phyloP scores from a whole-genome alignment of 2,888 invertebrate species.

The Acrocyrtus sp. region DNA sequence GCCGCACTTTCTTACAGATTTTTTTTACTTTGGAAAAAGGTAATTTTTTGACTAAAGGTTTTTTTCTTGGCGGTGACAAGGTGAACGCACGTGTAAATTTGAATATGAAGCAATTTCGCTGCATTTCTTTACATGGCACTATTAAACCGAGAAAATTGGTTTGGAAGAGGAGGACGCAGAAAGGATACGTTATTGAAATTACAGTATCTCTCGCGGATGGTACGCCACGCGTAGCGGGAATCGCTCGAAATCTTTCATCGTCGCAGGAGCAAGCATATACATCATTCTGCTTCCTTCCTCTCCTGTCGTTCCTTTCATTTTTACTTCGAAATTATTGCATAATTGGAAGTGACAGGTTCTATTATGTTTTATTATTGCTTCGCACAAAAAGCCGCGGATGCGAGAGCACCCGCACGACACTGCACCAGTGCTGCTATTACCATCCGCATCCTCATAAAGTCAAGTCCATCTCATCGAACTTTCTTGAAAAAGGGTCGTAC shows the following conservation, averaged over 20 bases:
- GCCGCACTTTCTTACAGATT: too few relatives aligned
- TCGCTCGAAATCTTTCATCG: not conserved
- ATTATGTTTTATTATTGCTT: slow-evolving; percentile 10
- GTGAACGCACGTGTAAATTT: not conserved
- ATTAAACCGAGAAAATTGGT: not conserved
- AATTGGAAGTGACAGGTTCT: slow-evolving; percentile 39
- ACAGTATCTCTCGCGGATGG: not conserved
- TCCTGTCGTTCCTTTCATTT: slow-evolving; percentile 28
- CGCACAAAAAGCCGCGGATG: too few relatives aligned
- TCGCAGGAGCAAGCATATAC: slow-evolving; percentile 19
- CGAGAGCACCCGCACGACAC: too few relatives aligned
- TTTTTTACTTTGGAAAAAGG: slow-evolving; percentile 3
- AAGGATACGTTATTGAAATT: not conserved
- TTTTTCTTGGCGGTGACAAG: not conserved
- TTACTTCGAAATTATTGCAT: slow-evolving; percentile 38
- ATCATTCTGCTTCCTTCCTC: slow-evolving; percentile 38
- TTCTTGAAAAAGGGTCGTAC: slow-evolving; percentile 21
- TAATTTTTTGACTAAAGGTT: slow-evolving; percentile 7
- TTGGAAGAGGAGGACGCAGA: not conserved
- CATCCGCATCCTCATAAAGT: not conserved
- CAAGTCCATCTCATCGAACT: not conserved
- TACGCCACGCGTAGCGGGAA: not conserved
- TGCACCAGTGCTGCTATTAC: too few relatives aligned
- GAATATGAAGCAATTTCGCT: not conserved
- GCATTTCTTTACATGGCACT: not conserved